Percentiles rank a stretch among this genome's conserved stretches.
Evolutionary conservation across 1,140 invertebrate genomes (phyloP).

Genomic region (Muscidifurax raptorellus): DNA sequence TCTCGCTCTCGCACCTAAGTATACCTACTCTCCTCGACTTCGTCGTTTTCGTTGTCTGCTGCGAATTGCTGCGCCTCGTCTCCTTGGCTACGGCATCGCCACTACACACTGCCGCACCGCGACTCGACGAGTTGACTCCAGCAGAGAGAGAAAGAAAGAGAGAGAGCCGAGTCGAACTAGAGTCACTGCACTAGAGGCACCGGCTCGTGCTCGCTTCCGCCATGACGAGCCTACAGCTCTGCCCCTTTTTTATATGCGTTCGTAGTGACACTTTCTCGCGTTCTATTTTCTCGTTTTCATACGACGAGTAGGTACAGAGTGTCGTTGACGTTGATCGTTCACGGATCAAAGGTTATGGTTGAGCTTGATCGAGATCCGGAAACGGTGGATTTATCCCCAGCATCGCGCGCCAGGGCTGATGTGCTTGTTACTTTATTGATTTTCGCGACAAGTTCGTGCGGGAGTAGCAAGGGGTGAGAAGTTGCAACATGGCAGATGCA

Average conservation of each 20-base stretch:
- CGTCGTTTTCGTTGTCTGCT: conserved; percentile 67
- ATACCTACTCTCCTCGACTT: neutral
- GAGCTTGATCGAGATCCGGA: too few species aligned
- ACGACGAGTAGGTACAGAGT: too few species aligned
- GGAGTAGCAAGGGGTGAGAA: neutral
- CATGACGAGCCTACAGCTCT: neutral
- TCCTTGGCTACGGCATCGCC: conserved; percentile 75
- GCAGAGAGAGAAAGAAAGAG: too few species aligned
- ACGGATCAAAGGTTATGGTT: too few species aligned
- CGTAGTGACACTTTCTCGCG: too few species aligned
- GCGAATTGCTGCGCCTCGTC: conserved; percentile 62
- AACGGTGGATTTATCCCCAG: neutral
- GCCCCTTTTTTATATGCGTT: too few species aligned
- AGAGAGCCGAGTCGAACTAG: neutral
- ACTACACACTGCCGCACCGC: conserved; percentile 3
- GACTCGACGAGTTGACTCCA: neutral
- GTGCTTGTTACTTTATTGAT: conserved; percentile 21
- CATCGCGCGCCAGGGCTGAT: neutral
- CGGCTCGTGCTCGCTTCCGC: neutral
- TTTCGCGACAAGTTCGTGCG: neutral
- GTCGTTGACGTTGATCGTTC: too few species aligned
- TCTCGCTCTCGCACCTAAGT: neutral
- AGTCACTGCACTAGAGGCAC: neutral
- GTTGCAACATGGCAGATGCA: neutral
- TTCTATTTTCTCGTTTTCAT: too few species aligned